phyloP scores from a whole-genome alignment of 2,888 invertebrate genomes.

The Pharmacophagus antenor region DNA sequence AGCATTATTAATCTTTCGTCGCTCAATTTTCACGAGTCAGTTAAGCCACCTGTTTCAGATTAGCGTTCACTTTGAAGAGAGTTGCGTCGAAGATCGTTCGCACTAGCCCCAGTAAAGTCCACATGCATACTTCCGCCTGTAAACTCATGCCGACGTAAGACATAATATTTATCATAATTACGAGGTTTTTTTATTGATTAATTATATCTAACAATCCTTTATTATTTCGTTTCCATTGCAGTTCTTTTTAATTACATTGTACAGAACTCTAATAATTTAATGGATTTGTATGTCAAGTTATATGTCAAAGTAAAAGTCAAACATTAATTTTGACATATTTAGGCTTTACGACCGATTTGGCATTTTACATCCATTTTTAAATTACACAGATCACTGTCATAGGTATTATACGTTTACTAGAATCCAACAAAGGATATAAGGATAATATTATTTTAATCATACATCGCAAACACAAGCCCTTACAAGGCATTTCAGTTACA shows the following conservation, averaged over 20 bases:
- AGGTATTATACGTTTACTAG: background rate
- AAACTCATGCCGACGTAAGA: slow-evolving; percentile 71
- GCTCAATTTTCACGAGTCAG: slow-evolving; percentile 17
- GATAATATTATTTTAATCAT: background rate
- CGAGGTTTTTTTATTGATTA: background rate
- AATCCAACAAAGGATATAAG: background rate
- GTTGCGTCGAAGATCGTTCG: slow-evolving; percentile 78
- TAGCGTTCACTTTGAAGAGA: slow-evolving; percentile 76
- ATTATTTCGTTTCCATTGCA: background rate
- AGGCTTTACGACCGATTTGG: background rate
- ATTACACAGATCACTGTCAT: background rate
- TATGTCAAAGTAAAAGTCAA: background rate
- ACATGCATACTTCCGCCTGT: slow-evolving; percentile 75
- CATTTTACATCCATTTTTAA: background rate
- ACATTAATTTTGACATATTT: too few relatives aligned
- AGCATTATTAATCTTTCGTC: slow-evolving; percentile 30
- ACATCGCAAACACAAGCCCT: background rate
- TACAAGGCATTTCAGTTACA: too few relatives aligned
- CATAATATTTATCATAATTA: slow-evolving; percentile 61
- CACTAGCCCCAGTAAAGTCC: slow-evolving; percentile 75
- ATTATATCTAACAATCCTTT: background rate
- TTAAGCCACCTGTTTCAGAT: slow-evolving; percentile 70
- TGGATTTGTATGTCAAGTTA: background rate
- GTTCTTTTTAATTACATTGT: background rate
- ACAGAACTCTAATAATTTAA: background rate